phyloP scores from a whole-genome alignment of 1,140 invertebrate genomes.

The Calliopsis andreniformis region DNA sequence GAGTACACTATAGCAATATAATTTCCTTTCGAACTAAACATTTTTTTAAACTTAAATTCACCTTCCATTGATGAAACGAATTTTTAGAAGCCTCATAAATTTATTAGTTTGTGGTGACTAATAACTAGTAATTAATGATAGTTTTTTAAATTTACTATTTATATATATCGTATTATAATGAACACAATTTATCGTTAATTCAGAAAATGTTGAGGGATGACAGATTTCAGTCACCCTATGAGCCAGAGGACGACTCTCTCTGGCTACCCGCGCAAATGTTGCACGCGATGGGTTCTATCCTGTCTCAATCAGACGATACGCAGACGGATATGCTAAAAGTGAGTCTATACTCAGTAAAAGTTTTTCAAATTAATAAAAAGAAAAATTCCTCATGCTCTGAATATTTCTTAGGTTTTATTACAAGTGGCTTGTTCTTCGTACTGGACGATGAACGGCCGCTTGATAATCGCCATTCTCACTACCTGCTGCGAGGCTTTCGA shows the following conservation, averaged over 20 bases:
- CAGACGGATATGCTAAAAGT: constrained; percentile 89
- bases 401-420: constrained; percentile 85
- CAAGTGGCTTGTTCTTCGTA: constrained; percentile 90
- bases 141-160: too few relatives aligned
- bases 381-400: not conserved
- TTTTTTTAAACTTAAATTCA: too few relatives aligned
- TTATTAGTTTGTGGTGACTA: too few relatives aligned
- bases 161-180: too few relatives aligned
- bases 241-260: constrained; percentile 94
- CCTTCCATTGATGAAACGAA: too few relatives aligned
- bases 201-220: constrained; percentile 95
- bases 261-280: constrained; percentile 95
- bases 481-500: constrained; percentile 89
- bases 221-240: constrained; percentile 93
- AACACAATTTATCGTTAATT: too few relatives aligned
- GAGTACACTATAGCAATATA: too few relatives aligned
- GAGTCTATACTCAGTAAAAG: constrained; percentile 40
- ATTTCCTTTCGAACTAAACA: too few relatives aligned
- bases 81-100: too few relatives aligned
- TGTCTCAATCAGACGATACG: constrained; percentile 87
- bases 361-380: not conserved
- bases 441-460: constrained; percentile 90
- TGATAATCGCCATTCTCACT: constrained; percentile 89
- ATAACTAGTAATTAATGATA: too few relatives aligned
- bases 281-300: constrained; percentile 90